phyloP scores from a whole-genome alignment of 2,113 vertebrate genomes.

The Oreochromis spilurus region DNA sequence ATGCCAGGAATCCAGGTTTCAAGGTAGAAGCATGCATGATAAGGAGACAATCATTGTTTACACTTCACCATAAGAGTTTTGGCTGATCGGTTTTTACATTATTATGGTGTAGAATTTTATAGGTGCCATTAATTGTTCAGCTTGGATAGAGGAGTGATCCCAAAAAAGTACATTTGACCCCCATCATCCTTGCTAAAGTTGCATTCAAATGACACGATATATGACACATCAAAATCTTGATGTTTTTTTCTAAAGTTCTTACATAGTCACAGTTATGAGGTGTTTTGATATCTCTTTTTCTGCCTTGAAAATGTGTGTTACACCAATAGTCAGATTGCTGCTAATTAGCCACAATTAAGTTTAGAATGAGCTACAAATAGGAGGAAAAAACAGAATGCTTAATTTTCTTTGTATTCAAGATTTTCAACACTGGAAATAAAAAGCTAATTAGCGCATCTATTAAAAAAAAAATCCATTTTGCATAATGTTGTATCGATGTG shows the following conservation, averaged over 20 bases:
- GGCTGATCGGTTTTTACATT: not conserved
- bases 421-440: slow-evolving; percentile 14
- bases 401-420: slow-evolving; percentile 43
- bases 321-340: slow-evolving; percentile 28
- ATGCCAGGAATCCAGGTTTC: not conserved
- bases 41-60: not conserved
- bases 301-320: slow-evolving; percentile 10
- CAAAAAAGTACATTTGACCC: not conserved
- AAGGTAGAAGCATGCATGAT: not conserved
- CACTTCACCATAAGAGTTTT: not conserved
- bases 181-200: not conserved
- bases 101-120: not conserved
- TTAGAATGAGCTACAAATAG: slow-evolving; percentile 36
- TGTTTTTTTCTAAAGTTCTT: not conserved
- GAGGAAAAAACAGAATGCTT: slow-evolving; percentile 28
- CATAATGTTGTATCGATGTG: slow-evolving; percentile 17
- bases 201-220: not conserved
- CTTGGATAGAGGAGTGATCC: not conserved
- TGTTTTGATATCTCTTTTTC: not conserved
- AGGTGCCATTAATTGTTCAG: not conserved
- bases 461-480: slow-evolving; percentile 7
- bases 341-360: slow-evolving; percentile 53
- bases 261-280: not conserved
- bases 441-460: slow-evolving; percentile 22
- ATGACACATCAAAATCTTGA: not conserved